A percentile compares a stretch with the other conserved stretches of the same genome.
phyloP scores from a whole-genome alignment of 2,113 vertebrate genomes.

The Ptilonorhynchus violaceus region DNA sequence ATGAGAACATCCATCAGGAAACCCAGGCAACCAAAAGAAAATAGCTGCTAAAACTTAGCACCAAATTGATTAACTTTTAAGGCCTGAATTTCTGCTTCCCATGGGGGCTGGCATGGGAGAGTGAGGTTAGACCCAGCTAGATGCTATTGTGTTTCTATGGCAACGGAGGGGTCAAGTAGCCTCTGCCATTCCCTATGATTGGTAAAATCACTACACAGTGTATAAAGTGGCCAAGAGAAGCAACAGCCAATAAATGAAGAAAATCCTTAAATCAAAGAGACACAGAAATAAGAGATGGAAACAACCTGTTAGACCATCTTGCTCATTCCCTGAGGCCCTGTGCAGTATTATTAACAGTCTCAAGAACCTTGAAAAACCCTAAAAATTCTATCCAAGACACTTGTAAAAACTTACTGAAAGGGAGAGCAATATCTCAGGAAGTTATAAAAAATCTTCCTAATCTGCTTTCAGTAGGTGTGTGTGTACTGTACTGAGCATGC shows the following conservation, averaged over 20 bases:
- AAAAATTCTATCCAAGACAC: constrained; percentile 11
- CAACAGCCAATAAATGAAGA: constrained; percentile 40
- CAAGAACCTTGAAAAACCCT: constrained; percentile 34
- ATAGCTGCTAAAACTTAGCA: constrained; percentile 35
- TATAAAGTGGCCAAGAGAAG: constrained; percentile 33
- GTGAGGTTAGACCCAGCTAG: constrained; percentile 13
- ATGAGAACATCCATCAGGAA: neutral
- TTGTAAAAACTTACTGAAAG: constrained; percentile 27
- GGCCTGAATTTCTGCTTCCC: constrained; percentile 41
- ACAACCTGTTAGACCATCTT: constrained; percentile 33
- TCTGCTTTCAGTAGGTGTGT: neutral
- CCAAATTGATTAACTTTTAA: constrained; percentile 61
- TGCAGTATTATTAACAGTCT: constrained; percentile 24
- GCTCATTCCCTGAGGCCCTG: neutral
- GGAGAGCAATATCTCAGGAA: constrained; percentile 22
- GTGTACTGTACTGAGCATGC: fast-evolving
- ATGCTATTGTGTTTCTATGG: constrained; percentile 58
- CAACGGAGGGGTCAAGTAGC: neutral
- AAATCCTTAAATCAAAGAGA: constrained; percentile 59
- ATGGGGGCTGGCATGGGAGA: constrained; percentile 1
- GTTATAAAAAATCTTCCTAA: neutral
- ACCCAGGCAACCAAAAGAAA: constrained; percentile 27
- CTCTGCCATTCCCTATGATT: constrained; percentile 28
- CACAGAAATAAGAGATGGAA: constrained; percentile 32
- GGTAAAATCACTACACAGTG: constrained; percentile 8